Conservation (phyloP, 2,113 vertebrate species). For the Chionodraco myersi region DNA sequence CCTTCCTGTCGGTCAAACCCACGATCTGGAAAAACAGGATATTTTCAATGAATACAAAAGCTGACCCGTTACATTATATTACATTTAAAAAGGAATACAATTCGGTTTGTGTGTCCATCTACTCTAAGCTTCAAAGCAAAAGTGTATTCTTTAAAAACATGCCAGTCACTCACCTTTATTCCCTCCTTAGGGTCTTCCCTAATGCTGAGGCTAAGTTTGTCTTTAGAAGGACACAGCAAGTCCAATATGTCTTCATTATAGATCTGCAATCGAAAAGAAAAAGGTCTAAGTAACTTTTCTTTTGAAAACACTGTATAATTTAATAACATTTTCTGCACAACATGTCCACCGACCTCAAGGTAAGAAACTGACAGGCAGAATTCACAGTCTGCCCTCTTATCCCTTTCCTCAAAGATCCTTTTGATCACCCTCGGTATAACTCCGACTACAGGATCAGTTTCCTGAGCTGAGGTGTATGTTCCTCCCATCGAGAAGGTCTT, state of each 20-base stretch:
- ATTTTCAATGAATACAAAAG: conserved; percentile 8
- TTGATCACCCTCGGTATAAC: conserved; percentile 94
- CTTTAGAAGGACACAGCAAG: conserved; percentile 88
- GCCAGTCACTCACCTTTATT: conserved; percentile 88
- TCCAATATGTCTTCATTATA: conserved; percentile 98
- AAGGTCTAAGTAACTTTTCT: not conserved
- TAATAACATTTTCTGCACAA: not conserved
- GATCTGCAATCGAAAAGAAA: conserved; percentile 82
- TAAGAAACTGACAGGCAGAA: conserved; percentile 91
- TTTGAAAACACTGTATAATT: not conserved
- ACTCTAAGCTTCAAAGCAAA: not conserved
- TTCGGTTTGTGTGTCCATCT: not conserved
- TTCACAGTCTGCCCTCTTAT: conserved; percentile 84
- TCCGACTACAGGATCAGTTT: conserved; percentile 89
- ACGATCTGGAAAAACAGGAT: conserved; percentile 84
- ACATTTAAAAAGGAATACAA: not conserved
- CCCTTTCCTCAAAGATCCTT: conserved; percentile 88
- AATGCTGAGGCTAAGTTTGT: conserved; percentile 89
- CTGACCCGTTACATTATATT: not conserved
- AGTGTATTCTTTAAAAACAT: not conserved
- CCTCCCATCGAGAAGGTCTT: conserved; percentile 98
- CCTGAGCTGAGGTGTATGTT: conserved; percentile 90
- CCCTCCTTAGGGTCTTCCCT: conserved; percentile 96
- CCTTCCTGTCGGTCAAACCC: conserved; percentile 90
- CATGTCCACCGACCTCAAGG: conserved; percentile 86